Conservation (phyloP, 2,113 vertebrate genomes). For the Phalacrocorax aristotelis region DNA sequence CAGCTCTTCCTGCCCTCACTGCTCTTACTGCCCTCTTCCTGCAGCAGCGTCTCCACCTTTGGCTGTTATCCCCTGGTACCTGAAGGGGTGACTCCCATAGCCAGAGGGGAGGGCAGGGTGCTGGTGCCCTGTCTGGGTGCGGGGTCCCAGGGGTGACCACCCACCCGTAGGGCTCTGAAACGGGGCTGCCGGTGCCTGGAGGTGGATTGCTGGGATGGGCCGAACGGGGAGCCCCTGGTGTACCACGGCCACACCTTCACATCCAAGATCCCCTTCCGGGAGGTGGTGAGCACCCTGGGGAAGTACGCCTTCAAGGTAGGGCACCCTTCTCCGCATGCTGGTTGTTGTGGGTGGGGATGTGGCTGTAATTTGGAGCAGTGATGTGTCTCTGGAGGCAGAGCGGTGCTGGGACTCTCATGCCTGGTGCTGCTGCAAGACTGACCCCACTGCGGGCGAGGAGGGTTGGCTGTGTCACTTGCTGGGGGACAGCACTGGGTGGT, state of each 20-base stretch:
- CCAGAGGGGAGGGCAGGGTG: background rate
- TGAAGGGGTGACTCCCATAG: background rate
- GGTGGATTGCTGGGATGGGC: constrained; percentile 94
- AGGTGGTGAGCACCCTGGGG: constrained; percentile 83
- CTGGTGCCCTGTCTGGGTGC: background rate
- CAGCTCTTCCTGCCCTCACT: background rate
- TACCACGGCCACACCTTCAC: constrained; percentile 95
- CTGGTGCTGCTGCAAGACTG: background rate
- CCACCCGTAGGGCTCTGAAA: constrained; percentile 80
- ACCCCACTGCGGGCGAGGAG: rapidly evolving
- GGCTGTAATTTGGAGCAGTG: background rate
- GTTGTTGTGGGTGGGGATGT: rapidly evolving
- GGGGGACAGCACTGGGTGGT: background rate
- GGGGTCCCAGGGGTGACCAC: background rate
- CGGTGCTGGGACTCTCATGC: background rate
- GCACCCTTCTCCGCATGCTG: background rate
- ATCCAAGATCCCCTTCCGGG: constrained; percentile 92
- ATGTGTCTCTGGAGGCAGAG: background rate
- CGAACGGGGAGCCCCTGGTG: constrained; percentile 88
- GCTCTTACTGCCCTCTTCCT: background rate
- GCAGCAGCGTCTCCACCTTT: background rate
- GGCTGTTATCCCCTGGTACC: background rate
- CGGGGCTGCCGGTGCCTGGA: constrained; percentile 93
- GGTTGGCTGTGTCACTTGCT: background rate
- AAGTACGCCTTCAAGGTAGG: constrained; percentile 93